Percentiles rank a stretch among this genome's conserved stretches.
These are phyloP conservation scores for Tinamus major DNA, from an alignment of 2,797 vertebrate species.

Conservation along the genomic window DNA sequence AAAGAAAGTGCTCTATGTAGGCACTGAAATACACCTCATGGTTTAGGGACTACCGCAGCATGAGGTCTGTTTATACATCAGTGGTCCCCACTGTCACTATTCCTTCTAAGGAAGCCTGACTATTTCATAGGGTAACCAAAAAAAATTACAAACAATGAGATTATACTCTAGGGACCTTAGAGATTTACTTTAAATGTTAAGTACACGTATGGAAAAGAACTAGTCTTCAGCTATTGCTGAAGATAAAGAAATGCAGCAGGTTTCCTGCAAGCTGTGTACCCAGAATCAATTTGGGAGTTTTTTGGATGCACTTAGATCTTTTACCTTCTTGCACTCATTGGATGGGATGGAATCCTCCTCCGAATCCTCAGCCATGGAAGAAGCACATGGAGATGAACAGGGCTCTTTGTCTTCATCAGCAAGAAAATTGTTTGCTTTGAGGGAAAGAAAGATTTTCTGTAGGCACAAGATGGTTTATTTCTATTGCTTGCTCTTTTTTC, in stretches of 20 bases:
- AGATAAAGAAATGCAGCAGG: background rate
- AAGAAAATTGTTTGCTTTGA: constrained; percentile 76
- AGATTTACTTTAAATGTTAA: constrained; percentile 28
- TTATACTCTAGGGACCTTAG: background rate
- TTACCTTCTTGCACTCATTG: constrained; percentile 93
- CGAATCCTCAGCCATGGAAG: constrained; percentile 87
- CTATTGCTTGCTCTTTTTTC: background rate
- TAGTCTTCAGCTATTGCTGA: background rate
- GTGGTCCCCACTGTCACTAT: background rate
- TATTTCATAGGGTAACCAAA: constrained; percentile 15
- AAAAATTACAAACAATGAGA: background rate
- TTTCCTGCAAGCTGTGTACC: background rate
- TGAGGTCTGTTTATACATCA: background rate
- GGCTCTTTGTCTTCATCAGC: constrained; percentile 82
- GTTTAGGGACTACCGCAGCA: background rate
- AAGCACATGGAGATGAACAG: constrained; percentile 80
- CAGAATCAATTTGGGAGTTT: background rate
- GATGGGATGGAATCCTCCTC: constrained; percentile 86
- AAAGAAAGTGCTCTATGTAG: fast-evolving
- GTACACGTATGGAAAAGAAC: background rate
- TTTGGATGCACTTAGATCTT: background rate
- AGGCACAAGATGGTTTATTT: background rate
- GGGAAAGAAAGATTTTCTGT: background rate
- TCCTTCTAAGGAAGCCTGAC: background rate
- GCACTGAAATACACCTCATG: background rate